Evolutionary conservation across 2,888 invertebrate genomes (phyloP).

Genomic region (Pinctada fucata): DNA sequence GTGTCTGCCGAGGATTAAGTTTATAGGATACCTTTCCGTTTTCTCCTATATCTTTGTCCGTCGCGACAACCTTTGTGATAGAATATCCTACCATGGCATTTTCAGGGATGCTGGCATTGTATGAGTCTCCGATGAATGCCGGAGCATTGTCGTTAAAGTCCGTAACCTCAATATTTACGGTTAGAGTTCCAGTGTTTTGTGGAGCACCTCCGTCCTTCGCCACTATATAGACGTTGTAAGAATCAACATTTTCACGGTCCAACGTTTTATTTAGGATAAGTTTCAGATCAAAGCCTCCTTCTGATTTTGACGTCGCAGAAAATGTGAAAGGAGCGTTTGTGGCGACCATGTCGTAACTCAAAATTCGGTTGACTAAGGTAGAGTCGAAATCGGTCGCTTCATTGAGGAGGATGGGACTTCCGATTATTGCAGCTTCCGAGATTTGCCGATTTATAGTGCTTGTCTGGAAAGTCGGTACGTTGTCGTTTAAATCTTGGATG

Average conservation of each 20-base stretch:
- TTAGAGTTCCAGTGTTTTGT: constrained; percentile 47
- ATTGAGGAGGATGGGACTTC: constrained; percentile 48
- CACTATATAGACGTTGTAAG: constrained; percentile 53
- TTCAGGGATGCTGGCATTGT: constrained; percentile 52
- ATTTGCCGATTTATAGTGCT: constrained; percentile 52
- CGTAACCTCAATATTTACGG: constrained; percentile 47
- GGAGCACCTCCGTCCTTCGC: constrained; percentile 58
- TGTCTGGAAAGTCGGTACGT: constrained; percentile 27
- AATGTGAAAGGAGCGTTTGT: constrained; percentile 54
- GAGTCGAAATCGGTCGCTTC: constrained; percentile 62
- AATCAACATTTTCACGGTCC: constrained; percentile 54
- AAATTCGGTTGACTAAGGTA: constrained; percentile 60
- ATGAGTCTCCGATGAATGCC: constrained; percentile 44
- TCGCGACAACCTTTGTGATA: constrained; percentile 82
- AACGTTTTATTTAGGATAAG: constrained; percentile 50
- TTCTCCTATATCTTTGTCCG: constrained; percentile 89
- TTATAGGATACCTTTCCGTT: constrained; percentile 81
- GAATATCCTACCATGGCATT: constrained; percentile 46
- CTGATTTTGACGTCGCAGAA: constrained; percentile 54
- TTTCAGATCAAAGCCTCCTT: constrained; percentile 58
- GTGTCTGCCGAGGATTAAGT: constrained; percentile 54
- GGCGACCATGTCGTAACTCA: constrained; percentile 58
- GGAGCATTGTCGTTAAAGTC: constrained; percentile 59
- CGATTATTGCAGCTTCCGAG: constrained; percentile 55
- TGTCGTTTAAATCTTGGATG: constrained; percentile 50